Percentiles rank a stretch among this genome's conserved stretches.
Conservation (phyloP, 1,140 invertebrate species). For the Procambarus virginalis region DNA sequence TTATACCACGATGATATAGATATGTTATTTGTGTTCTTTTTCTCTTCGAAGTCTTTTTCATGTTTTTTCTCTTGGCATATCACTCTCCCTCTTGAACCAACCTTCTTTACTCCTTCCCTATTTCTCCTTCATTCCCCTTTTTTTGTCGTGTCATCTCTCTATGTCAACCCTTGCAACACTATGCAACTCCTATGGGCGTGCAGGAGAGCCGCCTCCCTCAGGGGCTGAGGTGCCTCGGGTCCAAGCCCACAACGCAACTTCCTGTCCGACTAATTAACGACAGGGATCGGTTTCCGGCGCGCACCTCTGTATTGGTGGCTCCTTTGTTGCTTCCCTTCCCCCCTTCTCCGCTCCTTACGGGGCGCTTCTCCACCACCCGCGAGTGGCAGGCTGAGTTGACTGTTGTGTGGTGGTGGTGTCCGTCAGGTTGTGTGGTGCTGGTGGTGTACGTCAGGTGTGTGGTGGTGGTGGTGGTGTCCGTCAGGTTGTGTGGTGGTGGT, state of each 20-base stretch:
- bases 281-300: constrained; percentile 21
- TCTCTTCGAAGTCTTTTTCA: too few relatives aligned
- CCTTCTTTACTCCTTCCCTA: too few relatives aligned
- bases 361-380: background rate
- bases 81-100: background rate
- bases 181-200: too few relatives aligned
- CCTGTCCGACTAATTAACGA: constrained; percentile 41
- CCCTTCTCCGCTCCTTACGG: background rate
- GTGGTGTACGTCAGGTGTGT: too few relatives aligned
- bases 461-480: too few relatives aligned
- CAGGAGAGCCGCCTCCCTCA: too few relatives aligned
- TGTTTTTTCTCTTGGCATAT: background rate
- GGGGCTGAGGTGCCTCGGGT: too few relatives aligned
- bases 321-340: constrained; percentile 6
- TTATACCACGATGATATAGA: too few relatives aligned
- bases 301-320: constrained; percentile 23
- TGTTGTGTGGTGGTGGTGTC: background rate
- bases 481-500: too few relatives aligned
- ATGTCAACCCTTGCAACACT: too few relatives aligned
- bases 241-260: constrained; percentile 25
- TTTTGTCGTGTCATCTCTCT: background rate
- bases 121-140: background rate
- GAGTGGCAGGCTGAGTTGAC: background rate
- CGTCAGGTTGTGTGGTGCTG: too few relatives aligned
- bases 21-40: too few relatives aligned